Conservation (phyloP, 2,888 invertebrate genomes). For the Campoletis raptor region DNA sequence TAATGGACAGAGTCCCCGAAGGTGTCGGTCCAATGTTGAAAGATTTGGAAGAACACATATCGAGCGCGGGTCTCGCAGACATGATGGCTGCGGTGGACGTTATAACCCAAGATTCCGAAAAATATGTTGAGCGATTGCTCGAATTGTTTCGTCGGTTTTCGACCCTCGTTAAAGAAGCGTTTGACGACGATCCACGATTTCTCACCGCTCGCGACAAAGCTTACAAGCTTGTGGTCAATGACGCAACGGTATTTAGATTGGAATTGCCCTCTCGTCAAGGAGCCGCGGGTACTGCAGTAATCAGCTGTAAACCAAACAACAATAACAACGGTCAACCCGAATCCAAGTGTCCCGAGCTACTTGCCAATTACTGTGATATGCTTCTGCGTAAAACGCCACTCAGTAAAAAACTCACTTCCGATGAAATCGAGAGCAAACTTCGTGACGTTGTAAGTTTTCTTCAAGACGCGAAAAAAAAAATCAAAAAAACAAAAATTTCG, state of each 20-base stretch:
- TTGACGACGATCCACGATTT: slow-evolving; percentile 98
- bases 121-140: slow-evolving; percentile 97
- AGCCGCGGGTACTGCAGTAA: slow-evolving; percentile 86
- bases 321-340: slow-evolving; percentile 89
- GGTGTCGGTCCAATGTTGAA: slow-evolving; percentile 97
- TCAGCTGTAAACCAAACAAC: slow-evolving; percentile 72
- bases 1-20: slow-evolving; percentile 95
- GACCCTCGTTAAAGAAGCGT: slow-evolving; percentile 96
- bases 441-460: slow-evolving; percentile 91
- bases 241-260: slow-evolving; percentile 94
- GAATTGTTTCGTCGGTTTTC: slow-evolving; percentile 97
- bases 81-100: slow-evolving; percentile 98
- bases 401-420: slow-evolving; percentile 97
- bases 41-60: slow-evolving; percentile 97
- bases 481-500: neutral
- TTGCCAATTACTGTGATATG: slow-evolving; percentile 99
- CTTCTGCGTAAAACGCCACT: slow-evolving; percentile 97
- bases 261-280: slow-evolving; percentile 81
- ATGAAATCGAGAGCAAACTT: slow-evolving; percentile 97
- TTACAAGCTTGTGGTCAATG: slow-evolving; percentile 98
- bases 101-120: slow-evolving; percentile 98
- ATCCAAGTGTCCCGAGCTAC: slow-evolving; percentile 98
- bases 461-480: neutral
- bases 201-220: slow-evolving; percentile 99
- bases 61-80: slow-evolving; percentile 96